Percentiles rank a stretch among this genome's conserved stretches.
These are phyloP conservation scores for Quiscalus mexicanus DNA, from an alignment of 2,113 vertebrate species.

Conservation along the genomic window DNA sequence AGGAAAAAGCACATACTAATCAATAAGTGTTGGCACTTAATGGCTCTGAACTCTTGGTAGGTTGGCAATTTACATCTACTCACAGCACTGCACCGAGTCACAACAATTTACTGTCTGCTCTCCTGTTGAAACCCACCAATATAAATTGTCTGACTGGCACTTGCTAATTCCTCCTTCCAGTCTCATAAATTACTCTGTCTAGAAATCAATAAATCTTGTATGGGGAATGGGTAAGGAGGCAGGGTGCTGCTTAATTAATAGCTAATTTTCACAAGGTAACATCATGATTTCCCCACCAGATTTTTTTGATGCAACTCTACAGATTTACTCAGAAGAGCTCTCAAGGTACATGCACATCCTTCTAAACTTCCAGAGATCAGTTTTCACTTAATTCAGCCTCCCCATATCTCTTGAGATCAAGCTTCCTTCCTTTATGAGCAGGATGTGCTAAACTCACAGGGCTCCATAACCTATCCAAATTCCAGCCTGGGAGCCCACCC, in stretches of 20 bases:
- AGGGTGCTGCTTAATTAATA: not conserved
- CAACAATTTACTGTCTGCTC: not conserved
- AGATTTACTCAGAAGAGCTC: not conserved
- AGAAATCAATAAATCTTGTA: not conserved
- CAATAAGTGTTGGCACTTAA: not conserved
- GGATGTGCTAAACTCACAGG: not conserved
- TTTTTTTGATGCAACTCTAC: not conserved
- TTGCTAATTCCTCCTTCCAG: not conserved
- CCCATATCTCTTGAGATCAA: not conserved
- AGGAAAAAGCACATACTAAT: not conserved
- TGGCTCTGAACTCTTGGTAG: not conserved
- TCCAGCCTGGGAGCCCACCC: not conserved
- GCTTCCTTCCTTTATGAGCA: not conserved
- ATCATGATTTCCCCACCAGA: not conserved
- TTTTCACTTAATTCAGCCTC: not conserved
- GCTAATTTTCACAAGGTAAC: not conserved
- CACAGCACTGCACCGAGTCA: not conserved
- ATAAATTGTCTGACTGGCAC: not conserved
- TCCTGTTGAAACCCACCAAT: not conserved
- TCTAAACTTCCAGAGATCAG: not conserved
- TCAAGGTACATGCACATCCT: fast-evolving
- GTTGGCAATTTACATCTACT: not conserved
- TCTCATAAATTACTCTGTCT: not conserved
- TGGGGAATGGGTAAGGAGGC: not conserved
- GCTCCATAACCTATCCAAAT: not conserved